Conservation (phyloP, 2,113 vertebrate genomes). For the Gambusia holbrooki region DNA sequence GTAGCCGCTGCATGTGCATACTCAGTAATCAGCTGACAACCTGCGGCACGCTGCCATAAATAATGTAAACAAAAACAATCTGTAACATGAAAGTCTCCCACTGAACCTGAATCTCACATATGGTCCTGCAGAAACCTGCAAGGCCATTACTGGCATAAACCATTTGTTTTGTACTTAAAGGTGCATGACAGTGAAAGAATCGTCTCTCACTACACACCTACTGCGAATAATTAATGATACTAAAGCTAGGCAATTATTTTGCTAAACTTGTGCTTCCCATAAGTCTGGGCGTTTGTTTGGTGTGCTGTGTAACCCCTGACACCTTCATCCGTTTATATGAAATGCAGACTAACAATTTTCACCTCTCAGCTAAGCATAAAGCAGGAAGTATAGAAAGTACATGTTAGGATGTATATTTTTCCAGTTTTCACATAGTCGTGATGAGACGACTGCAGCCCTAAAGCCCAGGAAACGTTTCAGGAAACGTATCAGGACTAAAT, state of each 20-base stretch:
- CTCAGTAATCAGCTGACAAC: constrained; percentile 38
- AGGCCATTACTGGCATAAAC: constrained; percentile 18
- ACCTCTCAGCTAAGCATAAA: neutral
- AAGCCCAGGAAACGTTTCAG: neutral
- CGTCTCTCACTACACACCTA: constrained; percentile 22
- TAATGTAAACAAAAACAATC: constrained; percentile 46
- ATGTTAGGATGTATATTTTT: constrained; percentile 18
- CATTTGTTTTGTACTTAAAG: constrained; percentile 26
- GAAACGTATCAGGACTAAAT: too few species aligned
- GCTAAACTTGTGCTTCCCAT: constrained; percentile 5
- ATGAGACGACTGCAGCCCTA: constrained; percentile 44
- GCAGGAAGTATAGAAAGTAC: neutral
- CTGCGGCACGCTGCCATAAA: constrained; percentile 33
- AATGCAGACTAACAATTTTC: neutral
- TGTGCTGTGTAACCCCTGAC: neutral
- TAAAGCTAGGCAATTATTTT: constrained; percentile 30
- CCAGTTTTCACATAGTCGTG: constrained; percentile 2
- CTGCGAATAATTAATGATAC: constrained; percentile 29
- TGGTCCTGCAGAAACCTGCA: constrained; percentile 12
- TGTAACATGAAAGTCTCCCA: constrained; percentile 36
- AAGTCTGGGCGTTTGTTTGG: constrained; percentile 5
- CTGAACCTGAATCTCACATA: constrained; percentile 22
- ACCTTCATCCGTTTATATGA: neutral
- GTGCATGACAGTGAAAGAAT: constrained; percentile 22
- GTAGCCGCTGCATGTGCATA: constrained; percentile 52